Evolutionary conservation across 2,113 vertebrate species (phyloP), one percentile per base, ranked within the genome.

Genomic region (Corythornis cristatus): DNA sequence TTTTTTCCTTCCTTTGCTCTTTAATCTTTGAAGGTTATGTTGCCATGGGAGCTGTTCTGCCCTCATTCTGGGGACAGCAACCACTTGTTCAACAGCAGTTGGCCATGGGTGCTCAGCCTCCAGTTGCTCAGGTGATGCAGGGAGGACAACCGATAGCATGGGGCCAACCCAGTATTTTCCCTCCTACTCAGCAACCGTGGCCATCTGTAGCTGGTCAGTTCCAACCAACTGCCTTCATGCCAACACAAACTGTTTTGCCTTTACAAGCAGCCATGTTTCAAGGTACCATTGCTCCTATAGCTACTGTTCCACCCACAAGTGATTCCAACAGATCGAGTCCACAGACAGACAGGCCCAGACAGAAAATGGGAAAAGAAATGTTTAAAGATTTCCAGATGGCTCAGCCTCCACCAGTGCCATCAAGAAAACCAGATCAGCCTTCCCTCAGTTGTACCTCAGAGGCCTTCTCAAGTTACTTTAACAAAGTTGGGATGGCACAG

Each of bases 321-420:
- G 98, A 98, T 97, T 98, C 98, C 64, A 93, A 98, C 81, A 98
- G 98, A 56, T 98, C 99, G 51, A 99, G 99, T 97, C 99, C 99
- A 35, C 98, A 99, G 96, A 98, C 98, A 77, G 99, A 99, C 93
- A 98, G 97, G 86, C 97, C 98, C 95, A 97, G 98, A 64, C 98
- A 98, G 97, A 99, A 99, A 98, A 98, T 98, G 96, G 98, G 98
- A 95, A 99, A 99, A 97, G 99, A 99, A 96, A 98, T 99, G 98
- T 99, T 99, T 90, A 99, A 99, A 97, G 99, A 99, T 97, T 99
- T 99, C 92, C 99, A 99, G 98, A 98, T 99, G 99, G 98, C 98
- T 83, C 99, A 99, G 97, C 98, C 99, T 95, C 99, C 99, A 11
- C 97, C 98, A 37, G 98, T 99, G 98, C 99, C 99, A 85, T 98